Evolutionary conservation across 2,113 vertebrate genomes (phyloP).

Genomic region (Neogobius melanostomus): DNA sequence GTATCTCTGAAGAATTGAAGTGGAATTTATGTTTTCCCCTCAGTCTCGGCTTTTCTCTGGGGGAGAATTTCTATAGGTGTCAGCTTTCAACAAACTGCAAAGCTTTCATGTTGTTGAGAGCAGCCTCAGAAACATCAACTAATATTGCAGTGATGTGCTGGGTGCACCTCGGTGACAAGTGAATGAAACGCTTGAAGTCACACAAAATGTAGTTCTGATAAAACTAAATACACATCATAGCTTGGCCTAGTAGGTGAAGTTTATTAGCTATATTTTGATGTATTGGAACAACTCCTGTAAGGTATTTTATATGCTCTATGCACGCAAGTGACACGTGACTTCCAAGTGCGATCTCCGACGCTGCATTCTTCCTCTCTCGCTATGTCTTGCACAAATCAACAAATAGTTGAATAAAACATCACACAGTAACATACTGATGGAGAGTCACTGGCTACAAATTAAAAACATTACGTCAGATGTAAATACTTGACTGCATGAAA

Average conservation of each 20-base stretch:
- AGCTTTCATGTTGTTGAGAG: slow-evolving; percentile 30
- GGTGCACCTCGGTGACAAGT: not conserved
- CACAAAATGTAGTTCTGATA: not conserved
- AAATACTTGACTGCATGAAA: no score
- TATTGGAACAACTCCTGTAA: slow-evolving; percentile 4
- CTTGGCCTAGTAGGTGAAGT: slow-evolving; percentile 4
- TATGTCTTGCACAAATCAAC: no score
- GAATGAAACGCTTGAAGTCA: not conserved
- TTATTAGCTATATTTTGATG: slow-evolving; percentile 12
- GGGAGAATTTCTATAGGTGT: slow-evolving; percentile 38
- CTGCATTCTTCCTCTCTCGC: no score
- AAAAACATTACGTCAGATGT: no score
- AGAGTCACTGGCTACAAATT: no score
- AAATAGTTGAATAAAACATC: no score
- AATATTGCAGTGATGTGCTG: not conserved
- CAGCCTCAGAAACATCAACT: slow-evolving; percentile 27
- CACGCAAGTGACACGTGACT: no score
- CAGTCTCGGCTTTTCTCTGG: slow-evolving; percentile 21
- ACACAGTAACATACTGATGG: no score
- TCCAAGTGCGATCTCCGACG: no score
- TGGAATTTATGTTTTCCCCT: slow-evolving; percentile 36
- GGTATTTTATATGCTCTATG: not conserved
- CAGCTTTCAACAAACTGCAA: slow-evolving; percentile 26
- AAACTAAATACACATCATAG: slow-evolving; percentile 11
- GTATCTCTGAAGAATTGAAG: slow-evolving; percentile 34